Percentiles rank a stretch among this genome's conserved stretches.
Conservation (phyloP, 1,140 invertebrate genomes). For the Notospermus geniculatus region DNA sequence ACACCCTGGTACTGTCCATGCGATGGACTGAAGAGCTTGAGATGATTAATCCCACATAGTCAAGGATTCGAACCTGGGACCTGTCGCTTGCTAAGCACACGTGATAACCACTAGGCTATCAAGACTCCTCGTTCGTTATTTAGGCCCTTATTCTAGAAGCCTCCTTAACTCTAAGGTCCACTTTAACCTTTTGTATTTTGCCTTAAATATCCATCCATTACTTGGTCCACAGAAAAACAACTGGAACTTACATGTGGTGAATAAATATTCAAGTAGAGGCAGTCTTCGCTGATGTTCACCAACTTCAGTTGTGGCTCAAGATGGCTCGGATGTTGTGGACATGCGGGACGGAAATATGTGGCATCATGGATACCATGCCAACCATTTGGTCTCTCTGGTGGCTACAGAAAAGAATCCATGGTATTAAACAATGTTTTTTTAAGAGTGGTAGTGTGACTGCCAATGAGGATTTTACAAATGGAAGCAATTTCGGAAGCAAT, state of each 20-base stretch:
- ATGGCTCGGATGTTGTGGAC: conserved; percentile 7
- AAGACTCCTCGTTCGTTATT: no score
- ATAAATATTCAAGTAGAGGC: conserved; percentile 4
- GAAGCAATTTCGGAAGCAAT: no score
- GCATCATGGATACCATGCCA: conserved; percentile 2
- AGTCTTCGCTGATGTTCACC: conserved; percentile 2
- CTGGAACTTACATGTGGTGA: conserved; percentile 2
- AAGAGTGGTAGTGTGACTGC: no score
- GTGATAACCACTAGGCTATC: no score
- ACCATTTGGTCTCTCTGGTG: background rate
- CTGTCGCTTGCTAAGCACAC: no score
- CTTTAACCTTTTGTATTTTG: background rate
- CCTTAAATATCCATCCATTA: background rate
- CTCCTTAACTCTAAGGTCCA: no score
- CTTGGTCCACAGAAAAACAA: background rate
- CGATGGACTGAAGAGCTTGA: no score
- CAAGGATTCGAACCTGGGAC: background rate
- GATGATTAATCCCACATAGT: background rate
- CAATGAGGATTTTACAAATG: no score
- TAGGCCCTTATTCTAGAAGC: no score
- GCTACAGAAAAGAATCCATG: no score
- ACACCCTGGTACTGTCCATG: background rate
- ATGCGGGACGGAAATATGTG: conserved; percentile 5
- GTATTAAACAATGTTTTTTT: no score
- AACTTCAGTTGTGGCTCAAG: background rate